Evolutionary conservation across 2,113 vertebrate genomes (phyloP).

Genomic region (Tricholaema leucomelas): DNA sequence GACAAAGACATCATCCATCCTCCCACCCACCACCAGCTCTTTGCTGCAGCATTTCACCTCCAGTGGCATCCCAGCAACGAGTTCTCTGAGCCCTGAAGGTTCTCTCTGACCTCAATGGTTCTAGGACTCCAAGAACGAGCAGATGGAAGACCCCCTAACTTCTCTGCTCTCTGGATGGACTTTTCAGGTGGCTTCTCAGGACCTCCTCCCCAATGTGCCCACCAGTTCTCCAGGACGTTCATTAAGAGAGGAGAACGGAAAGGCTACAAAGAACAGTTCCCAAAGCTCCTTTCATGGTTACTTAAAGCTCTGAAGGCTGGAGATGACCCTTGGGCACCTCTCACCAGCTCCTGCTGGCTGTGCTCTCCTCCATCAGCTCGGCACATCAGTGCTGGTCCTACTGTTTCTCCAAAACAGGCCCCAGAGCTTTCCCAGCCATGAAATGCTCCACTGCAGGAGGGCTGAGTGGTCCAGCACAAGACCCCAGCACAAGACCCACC

Average conservation of each 20-base stretch:
- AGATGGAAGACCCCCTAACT: background rate
- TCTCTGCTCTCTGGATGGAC: too few relatives aligned
- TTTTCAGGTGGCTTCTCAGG: background rate
- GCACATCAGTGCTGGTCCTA: accelerated
- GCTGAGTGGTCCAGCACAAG: background rate
- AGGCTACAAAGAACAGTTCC: background rate
- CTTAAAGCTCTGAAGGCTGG: background rate
- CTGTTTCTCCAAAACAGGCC: background rate
- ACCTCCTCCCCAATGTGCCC: background rate
- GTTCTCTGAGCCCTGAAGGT: too few relatives aligned
- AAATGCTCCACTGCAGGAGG: accelerated
- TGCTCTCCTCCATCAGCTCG: background rate
- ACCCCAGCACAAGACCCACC: background rate
- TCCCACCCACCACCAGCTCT: too few relatives aligned
- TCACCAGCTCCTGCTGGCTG: accelerated
- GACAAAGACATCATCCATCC: accelerated
- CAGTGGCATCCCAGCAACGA: background rate
- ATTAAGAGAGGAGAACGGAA: background rate
- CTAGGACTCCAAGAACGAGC: too few relatives aligned
- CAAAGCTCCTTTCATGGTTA: accelerated
- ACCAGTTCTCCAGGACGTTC: background rate
- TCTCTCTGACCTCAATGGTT: too few relatives aligned
- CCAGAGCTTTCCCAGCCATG: background rate
- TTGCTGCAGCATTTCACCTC: background rate
- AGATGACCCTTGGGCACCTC: background rate